Conservation (phyloP, 30 jellyfish, hydroid and myxozoan species). For the Morbakka virulenta region DNA sequence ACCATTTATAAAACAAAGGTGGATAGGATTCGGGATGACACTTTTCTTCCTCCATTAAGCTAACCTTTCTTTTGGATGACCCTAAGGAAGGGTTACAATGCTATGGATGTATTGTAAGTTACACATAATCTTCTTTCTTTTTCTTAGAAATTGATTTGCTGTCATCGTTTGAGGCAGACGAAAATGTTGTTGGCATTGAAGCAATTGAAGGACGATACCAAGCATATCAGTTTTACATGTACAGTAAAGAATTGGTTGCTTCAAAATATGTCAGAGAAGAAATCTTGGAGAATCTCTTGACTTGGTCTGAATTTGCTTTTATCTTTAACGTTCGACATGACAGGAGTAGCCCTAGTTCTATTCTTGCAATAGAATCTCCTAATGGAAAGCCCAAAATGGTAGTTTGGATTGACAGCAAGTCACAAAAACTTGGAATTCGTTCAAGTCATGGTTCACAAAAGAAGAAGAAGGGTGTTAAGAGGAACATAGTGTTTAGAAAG, state of each 20-base stretch:
- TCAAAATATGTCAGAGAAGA: slow-evolving; percentile 55
- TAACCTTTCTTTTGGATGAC: too few relatives aligned
- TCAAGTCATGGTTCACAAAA: slow-evolving; percentile 61
- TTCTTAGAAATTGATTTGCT: slow-evolving; percentile 77
- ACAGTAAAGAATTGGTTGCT: slow-evolving; percentile 83
- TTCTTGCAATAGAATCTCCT: slow-evolving; percentile 68
- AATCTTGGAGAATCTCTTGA: slow-evolving; percentile 56
- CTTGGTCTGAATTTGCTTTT: slow-evolving; percentile 75
- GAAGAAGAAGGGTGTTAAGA: neutral
- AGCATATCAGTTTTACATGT: slow-evolving; percentile 90
- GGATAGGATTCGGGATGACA: too few relatives aligned
- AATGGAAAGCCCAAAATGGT: slow-evolving; percentile 65
- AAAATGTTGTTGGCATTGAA: slow-evolving; percentile 76
- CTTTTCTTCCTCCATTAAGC: too few relatives aligned
- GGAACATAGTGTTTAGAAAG: slow-evolving; percentile 46
- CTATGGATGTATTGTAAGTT: too few relatives aligned
- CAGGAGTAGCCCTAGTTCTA: slow-evolving; percentile 76
- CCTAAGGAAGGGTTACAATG: too few relatives aligned
- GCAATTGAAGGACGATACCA: slow-evolving; percentile 74
- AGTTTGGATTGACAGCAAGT: slow-evolving; percentile 76
- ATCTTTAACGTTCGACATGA: slow-evolving; percentile 81
- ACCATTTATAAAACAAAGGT: too few relatives aligned
- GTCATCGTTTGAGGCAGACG: slow-evolving; percentile 83
- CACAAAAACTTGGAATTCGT: slow-evolving; percentile 81
- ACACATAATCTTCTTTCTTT: neutral